Base-by-base conservation (phyloP, 1,140 invertebrate species). In the Drosophila parvula region DNA sequence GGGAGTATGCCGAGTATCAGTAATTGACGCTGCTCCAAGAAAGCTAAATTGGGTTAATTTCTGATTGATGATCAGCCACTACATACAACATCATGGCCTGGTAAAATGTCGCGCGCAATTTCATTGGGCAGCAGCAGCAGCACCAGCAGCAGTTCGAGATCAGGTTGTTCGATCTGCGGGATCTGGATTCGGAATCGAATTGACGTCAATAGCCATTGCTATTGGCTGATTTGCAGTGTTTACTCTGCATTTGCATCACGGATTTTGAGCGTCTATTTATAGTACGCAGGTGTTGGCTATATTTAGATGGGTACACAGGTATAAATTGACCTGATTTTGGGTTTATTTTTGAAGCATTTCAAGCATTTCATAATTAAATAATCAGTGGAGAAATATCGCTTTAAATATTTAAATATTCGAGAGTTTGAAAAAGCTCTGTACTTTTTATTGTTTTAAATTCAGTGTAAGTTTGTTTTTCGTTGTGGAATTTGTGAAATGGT, bases 11-110 rank as follows among this genome's bases (percentile, higher is more conserved):
- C 36, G 32, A 27, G 48, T 73, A 45, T 60, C 47, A 41, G 59
- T 75, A 64, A 58, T 41, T 61, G 74, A 55, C 32, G 67, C 36
- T 68, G 71, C 51, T 22, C 30, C 50, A 73, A 59, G 69, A 71
- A 48, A 59, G 58, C 76, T 71, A 78, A 78, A 78, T 78, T 78
- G 76, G 76, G 76, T 78, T 78, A 78, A 78, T 78, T 78, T 78
- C 65, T 78, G 74, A 78, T 79, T 78, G 76, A 78, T 78, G 75
- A 71, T 64, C 76, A 53, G 62, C 75, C 22, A 9, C 51, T 14
- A n/a, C 38, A 40, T 14, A 48, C 47, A 30, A 32, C 48, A 50
- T 50, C 50, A 56, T 76, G 58, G 73, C 69, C 73, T 56, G 58
- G 45, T 74, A 75, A 76, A 41, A 55, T 73, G 65, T 50, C 64